A percentile compares a stretch with the other conserved stretches of the same genome.
phyloP scores from a whole-genome alignment of 2,113 vertebrate species.

The Heterotis niloticus region DNA sequence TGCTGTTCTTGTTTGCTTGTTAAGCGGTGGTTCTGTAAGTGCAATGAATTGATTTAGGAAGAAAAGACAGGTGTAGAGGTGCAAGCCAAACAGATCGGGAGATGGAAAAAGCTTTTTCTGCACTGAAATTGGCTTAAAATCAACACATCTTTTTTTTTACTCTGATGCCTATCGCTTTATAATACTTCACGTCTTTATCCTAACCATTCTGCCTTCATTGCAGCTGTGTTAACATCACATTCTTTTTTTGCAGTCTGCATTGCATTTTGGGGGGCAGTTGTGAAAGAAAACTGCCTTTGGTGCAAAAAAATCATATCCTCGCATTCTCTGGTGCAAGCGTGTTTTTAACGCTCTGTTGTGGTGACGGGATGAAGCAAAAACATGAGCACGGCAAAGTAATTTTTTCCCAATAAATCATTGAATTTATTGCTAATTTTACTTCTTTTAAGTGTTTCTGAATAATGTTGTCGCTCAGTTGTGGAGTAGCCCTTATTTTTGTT shows the following conservation, averaged over 20 bases:
- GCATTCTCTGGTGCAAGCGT: too few relatives aligned
- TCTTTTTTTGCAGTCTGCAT: background rate
- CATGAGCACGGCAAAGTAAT: too few relatives aligned
- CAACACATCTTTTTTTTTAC: background rate
- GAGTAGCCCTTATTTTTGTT: too few relatives aligned
- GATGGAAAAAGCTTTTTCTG: background rate
- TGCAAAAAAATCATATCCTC: background rate
- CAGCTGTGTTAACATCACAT: background rate
- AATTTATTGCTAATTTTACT: too few relatives aligned
- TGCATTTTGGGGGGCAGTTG: background rate
- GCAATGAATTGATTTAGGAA: background rate
- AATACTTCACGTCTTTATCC: background rate
- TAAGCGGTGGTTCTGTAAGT: background rate
- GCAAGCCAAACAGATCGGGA: background rate
- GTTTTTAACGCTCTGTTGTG: too few relatives aligned
- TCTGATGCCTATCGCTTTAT: background rate
- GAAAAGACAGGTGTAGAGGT: background rate
- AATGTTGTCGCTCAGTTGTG: too few relatives aligned
- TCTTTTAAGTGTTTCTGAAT: too few relatives aligned
- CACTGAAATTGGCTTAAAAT: constrained; percentile 7
- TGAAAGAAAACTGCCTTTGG: background rate
- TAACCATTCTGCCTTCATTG: background rate
- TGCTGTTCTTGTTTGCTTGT: background rate
- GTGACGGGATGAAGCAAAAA: too few relatives aligned
- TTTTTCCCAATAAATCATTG: too few relatives aligned